phyloP scores from a whole-genome alignment of 2,113 vertebrate species.

The Phalacrocorax carbo region DNA sequence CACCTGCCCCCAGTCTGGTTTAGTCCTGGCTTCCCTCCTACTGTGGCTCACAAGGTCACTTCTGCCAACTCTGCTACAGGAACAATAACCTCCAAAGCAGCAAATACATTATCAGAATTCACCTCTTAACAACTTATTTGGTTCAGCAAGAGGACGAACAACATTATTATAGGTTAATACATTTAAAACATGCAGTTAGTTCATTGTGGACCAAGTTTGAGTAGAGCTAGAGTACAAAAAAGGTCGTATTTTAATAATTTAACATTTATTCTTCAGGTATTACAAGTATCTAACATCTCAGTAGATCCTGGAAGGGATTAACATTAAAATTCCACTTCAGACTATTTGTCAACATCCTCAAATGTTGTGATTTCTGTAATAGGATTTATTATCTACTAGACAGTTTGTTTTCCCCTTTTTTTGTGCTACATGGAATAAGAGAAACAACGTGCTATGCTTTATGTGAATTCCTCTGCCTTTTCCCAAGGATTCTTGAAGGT shows the following conservation, averaged over 20 bases:
- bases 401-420: neutral
- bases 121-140: neutral
- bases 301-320: neutral
- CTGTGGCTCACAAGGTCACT: neutral
- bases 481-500: neutral
- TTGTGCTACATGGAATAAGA: neutral
- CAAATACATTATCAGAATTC: neutral
- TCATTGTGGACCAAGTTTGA: neutral
- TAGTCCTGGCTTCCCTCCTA: neutral
- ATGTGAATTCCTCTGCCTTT: neutral
- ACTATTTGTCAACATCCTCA: neutral
- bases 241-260: neutral
- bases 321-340: neutral
- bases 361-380: neutral
- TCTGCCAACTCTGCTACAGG: neutral
- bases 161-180: neutral
- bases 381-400: neutral
- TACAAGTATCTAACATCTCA: neutral
- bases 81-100: neutral
- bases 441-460: neutral
- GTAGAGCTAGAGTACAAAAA: neutral
- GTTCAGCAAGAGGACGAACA: neutral
- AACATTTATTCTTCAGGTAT: neutral
- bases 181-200: neutral
- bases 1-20: neutral